Conservation (phyloP, 2,797 vertebrate species). For the Enteromius afrohamiltoni region DNA sequence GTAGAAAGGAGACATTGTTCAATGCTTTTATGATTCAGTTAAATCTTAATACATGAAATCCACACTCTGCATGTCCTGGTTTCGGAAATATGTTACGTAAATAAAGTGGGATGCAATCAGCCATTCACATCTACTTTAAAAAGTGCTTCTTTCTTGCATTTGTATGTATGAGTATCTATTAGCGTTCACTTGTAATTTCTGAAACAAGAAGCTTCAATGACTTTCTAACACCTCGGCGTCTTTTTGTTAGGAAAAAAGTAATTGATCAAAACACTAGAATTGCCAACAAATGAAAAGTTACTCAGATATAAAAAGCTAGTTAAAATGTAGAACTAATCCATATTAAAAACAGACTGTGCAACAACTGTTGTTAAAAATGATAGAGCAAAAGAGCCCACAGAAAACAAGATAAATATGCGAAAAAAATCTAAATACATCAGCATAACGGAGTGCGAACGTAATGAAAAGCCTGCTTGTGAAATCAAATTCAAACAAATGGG, state of each 20-base stretch:
- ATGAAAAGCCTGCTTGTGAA: slow-evolving; percentile 26
- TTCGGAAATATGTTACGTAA: not conserved
- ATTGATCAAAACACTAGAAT: not conserved
- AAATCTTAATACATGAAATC: not conserved
- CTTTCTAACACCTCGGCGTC: not conserved
- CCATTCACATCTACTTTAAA: not conserved
- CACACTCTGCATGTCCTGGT: not conserved
- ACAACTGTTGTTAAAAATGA: not conserved
- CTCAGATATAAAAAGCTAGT: not conserved
- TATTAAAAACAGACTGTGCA: not conserved
- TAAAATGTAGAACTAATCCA: not conserved
- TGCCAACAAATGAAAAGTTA: not conserved
- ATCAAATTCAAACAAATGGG: slow-evolving; percentile 34
- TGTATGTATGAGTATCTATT: not conserved
- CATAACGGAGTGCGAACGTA: slow-evolving; percentile 14
- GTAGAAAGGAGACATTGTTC: not conserved
- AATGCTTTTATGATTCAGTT: not conserved
- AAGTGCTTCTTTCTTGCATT: not conserved
- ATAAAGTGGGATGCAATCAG: not conserved
- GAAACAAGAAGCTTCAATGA: not conserved
- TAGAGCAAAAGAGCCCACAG: not conserved
- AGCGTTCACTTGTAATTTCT: not conserved
- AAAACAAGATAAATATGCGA: slow-evolving; percentile 5
- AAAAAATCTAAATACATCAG: not conserved
- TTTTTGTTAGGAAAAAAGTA: not conserved